These are phyloP conservation scores for Nansenia antarctica DNA, from an alignment of 2,113 vertebrate genomes.

Conservation along the genomic window DNA sequence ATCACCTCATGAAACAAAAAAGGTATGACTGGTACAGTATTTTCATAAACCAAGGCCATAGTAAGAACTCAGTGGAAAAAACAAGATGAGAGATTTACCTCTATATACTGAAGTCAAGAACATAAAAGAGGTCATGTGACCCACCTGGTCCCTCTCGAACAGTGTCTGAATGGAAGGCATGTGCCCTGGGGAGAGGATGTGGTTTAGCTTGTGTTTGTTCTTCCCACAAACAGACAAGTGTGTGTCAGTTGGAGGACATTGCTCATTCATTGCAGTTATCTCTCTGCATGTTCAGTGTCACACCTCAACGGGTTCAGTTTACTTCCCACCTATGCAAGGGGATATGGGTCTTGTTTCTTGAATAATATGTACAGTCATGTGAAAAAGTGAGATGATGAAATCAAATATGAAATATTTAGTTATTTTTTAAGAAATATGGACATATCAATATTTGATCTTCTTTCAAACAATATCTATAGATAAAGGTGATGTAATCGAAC, in stretches of 20 bases:
- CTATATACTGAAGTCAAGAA: neutral
- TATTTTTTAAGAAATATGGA: too few species aligned
- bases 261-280: neutral
- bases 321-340: neutral
- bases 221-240: neutral
- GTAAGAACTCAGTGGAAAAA: neutral
- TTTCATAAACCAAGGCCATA: neutral
- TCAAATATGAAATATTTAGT: too few species aligned
- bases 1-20: neutral
- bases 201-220: neutral
- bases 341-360: neutral
- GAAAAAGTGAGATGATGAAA: too few species aligned
- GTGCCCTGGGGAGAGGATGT: neutral
- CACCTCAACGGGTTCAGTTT: neutral
- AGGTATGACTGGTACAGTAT: neutral
- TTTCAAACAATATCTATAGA: neutral
- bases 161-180: neutral
- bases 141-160: neutral
- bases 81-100: neutral
- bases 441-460: neutral
- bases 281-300: too few species aligned
- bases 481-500: too few species aligned
- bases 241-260: neutral
- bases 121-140: neutral
- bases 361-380: too few species aligned